A percentile compares a stretch with the other conserved stretches of the same genome.
Conservation (phyloP, 2,113 vertebrate species). For the Pygoscelis antarcticus region DNA sequence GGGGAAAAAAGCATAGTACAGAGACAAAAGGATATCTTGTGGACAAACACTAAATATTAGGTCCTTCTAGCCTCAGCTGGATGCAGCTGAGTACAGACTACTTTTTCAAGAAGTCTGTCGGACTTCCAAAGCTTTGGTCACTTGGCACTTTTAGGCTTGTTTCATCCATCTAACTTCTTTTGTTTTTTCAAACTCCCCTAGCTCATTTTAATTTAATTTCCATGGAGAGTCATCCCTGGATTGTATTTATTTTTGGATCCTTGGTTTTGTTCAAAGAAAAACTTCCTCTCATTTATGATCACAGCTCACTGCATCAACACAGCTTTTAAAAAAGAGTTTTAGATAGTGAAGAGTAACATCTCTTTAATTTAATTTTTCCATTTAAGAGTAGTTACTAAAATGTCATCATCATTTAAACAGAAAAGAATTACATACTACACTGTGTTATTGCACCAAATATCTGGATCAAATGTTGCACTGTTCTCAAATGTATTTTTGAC, state of each 20-base stretch:
- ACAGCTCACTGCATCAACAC: background rate
- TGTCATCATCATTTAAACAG: background rate
- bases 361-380: conserved; percentile 10
- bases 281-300: conserved; percentile 30
- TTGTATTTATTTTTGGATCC: background rate
- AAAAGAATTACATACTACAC: background rate
- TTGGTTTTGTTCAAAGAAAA: conserved; percentile 9
- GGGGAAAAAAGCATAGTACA: background rate
- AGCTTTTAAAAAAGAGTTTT: conserved; percentile 20
- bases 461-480: background rate
- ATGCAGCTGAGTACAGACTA: background rate
- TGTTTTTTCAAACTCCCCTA: conserved; percentile 7
- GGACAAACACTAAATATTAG: background rate
- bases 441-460: background rate
- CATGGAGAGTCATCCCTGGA: background rate
- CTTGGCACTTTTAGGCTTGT: background rate
- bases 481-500: background rate
- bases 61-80: background rate
- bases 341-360: background rate
- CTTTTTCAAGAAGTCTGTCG: background rate
- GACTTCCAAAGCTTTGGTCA: background rate
- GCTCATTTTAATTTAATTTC: conserved; percentile 50
- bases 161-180: background rate
- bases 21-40: background rate
- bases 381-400: conserved; percentile 16